phyloP scores from a whole-genome alignment of 2,113 vertebrate species.

The Progne subis region DNA sequence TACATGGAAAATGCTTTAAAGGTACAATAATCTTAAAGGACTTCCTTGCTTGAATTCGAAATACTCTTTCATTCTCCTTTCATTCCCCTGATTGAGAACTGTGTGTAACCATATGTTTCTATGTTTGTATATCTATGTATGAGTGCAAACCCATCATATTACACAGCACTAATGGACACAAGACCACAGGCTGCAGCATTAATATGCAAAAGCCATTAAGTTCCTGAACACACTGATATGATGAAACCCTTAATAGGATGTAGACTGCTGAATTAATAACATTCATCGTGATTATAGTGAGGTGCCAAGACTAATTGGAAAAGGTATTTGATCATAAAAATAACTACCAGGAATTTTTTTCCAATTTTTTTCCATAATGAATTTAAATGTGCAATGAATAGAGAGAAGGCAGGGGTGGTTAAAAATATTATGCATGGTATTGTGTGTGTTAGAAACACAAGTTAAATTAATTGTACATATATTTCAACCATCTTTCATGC shows the following conservation, averaged over 20 bases:
- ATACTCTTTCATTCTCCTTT: background rate
- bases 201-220: conserved; percentile 52
- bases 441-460: conserved; percentile 28
- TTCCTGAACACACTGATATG: conserved; percentile 14
- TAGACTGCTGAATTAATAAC: conserved; percentile 67
- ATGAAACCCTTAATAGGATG: conserved; percentile 56
- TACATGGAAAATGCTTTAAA: background rate
- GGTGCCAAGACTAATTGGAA: conserved; percentile 66
- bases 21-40: background rate
- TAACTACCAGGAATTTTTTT: conserved; percentile 28
- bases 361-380: background rate
- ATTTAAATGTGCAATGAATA: conserved; percentile 57
- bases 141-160: background rate
- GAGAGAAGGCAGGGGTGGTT: background rate
- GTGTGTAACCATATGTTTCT: background rate
- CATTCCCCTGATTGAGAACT: background rate
- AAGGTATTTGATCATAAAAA: conserved; percentile 69
- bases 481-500: background rate
- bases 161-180: background rate
- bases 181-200: background rate
- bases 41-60: background rate
- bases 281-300: conserved; percentile 62
- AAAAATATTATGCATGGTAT: conserved; percentile 34
- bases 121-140: background rate
- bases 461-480: conserved; percentile 45